phyloP scores from a whole-genome alignment of 2,113 vertebrate genomes.

The Passer domesticus region DNA sequence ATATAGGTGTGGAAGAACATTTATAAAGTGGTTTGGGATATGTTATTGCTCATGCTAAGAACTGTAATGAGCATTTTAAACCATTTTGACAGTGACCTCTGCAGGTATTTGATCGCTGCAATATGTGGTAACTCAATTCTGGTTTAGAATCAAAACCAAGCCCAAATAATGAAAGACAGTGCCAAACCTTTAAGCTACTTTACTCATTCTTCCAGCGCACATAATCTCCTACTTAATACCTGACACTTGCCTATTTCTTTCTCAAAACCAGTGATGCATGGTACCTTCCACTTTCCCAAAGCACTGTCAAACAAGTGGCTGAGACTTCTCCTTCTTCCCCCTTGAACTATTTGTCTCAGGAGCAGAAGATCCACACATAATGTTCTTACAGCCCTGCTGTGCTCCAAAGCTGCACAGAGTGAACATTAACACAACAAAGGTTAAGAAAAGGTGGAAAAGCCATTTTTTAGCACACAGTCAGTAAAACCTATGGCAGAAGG shows the following conservation, averaged over 20 bases:
- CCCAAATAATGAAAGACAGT: neutral
- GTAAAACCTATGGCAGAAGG: neutral
- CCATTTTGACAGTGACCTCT: slow-evolving; percentile 29
- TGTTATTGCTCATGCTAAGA: neutral
- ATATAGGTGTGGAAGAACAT: slow-evolving; percentile 30
- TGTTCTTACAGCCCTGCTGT: neutral
- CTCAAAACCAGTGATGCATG: neutral
- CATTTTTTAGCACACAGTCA: neutral
- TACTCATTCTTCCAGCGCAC: neutral
- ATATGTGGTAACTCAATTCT: neutral
- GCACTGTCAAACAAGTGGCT: neutral
- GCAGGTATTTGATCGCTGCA: neutral
- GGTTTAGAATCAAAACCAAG: neutral
- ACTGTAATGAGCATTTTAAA: slow-evolving; percentile 36
- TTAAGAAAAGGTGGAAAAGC: neutral
- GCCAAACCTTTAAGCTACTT: neutral
- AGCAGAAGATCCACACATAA: neutral
- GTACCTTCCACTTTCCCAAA: neutral
- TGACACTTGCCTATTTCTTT: neutral
- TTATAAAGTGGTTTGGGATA: slow-evolving; percentile 22
- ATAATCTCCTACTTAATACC: neutral
- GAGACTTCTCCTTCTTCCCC: neutral
- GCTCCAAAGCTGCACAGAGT: neutral
- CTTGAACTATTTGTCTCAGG: neutral
- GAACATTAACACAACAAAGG: neutral